Evolutionary conservation across 2,113 vertebrate species (phyloP).

Genomic region (Synchiropus splendidus): DNA sequence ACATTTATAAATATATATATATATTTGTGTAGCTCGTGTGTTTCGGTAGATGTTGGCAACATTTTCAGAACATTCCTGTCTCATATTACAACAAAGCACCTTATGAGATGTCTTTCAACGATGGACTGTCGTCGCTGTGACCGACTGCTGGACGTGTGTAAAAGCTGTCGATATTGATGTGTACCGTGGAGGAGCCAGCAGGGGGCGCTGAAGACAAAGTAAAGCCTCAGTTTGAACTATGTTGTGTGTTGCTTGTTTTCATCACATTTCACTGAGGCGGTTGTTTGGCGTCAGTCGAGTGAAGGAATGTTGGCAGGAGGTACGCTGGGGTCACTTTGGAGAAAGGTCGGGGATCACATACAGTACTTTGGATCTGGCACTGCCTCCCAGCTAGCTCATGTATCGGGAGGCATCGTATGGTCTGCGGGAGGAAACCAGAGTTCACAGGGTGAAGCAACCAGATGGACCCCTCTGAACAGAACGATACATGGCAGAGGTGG

Average conservation of each 20-base stretch:
- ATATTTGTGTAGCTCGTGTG: conserved; percentile 29
- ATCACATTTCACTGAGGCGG: no score
- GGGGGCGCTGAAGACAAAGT: conserved; percentile 32
- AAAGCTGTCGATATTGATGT: conserved; percentile 25
- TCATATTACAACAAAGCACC: conserved; percentile 54
- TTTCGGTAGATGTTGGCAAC: conserved; percentile 37
- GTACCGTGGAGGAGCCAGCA: not conserved
- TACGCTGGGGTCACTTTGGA: no score
- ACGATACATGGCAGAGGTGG: no score
- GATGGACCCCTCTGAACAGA: no score
- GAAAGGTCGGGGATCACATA: no score
- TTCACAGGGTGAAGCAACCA: no score
- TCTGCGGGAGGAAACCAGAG: no score
- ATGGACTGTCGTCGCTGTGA: conserved; percentile 24
- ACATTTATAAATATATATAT: conserved; percentile 48
- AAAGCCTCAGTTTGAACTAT: conserved; percentile 41
- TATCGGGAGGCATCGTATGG: no score
- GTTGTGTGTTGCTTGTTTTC: conserved; percentile 12
- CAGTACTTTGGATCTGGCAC: no score
- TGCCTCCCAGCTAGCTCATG: no score
- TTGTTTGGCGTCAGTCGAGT: no score
- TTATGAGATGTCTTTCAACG: conserved; percentile 46
- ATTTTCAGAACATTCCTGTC: conserved; percentile 56
- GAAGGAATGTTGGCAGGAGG: no score
- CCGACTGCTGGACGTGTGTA: conserved; percentile 42